These are phyloP conservation scores for Mus musculus DNA, from an alignment of 2,113 vertebrate genomes.

Conservation along the genomic window GRCm39 chr2:63869501-63870000, in stretches of 20 bases:
- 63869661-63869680: background rate
- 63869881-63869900: background rate
- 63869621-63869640: background rate
- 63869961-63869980: constrained; percentile 10
- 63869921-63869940: background rate
- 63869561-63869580: background rate
- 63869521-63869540: background rate
- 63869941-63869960: background rate
- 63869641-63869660: background rate
- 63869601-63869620: background rate
- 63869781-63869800: background rate
- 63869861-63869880: background rate
- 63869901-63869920: background rate
- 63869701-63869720: background rate
- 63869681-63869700: background rate
- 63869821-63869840: background rate
- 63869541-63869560: background rate
- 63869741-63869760: background rate
- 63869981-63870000: constrained; percentile 10
- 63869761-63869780: background rate
- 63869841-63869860: background rate
- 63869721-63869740: background rate
- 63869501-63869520: background rate
- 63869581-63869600: background rate
- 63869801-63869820: background rate